These are phyloP conservation scores for Drosophila lacicola DNA, from an alignment of 2,888 invertebrate species.

Conservation along the genomic window DNA sequence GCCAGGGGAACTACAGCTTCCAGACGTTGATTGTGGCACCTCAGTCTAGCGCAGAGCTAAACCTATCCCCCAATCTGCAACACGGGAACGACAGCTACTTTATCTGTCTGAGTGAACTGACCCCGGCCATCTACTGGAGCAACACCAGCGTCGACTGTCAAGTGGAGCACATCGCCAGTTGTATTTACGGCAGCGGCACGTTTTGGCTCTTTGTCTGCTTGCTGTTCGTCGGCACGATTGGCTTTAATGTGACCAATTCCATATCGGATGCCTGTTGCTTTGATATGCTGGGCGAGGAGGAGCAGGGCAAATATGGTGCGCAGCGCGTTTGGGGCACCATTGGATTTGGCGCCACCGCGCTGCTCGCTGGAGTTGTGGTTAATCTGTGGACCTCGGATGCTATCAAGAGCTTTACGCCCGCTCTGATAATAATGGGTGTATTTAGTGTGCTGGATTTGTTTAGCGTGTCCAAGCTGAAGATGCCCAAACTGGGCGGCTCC, in stretches of 20 bases:
- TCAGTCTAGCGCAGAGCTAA: constrained; percentile 16
- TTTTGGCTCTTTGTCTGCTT: constrained; percentile 92
- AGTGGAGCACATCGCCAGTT: constrained; percentile 54
- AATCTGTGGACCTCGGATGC: constrained; percentile 88
- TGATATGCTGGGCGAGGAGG: constrained; percentile 91
- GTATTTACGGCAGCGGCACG: constrained; percentile 87
- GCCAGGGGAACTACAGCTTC: constrained; percentile 31
- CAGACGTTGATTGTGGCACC: constrained; percentile 54
- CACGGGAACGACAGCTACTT: constrained; percentile 51
- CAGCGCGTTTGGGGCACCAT: constrained; percentile 94
- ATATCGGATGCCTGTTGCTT: constrained; percentile 96
- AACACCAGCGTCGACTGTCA: constrained; percentile 48
- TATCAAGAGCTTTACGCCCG: constrained; percentile 89
- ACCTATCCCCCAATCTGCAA: constrained; percentile 37
- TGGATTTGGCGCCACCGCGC: constrained; percentile 91
- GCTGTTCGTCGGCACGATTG: constrained; percentile 91
- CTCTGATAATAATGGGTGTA: constrained; percentile 88
- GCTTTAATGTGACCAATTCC: constrained; percentile 93
- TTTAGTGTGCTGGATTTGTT: constrained; percentile 89
- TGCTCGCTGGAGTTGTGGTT: constrained; percentile 89
- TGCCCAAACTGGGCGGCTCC: constrained; percentile 89
- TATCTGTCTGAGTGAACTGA: constrained; percentile 37
- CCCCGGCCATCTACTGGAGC: constrained; percentile 11
- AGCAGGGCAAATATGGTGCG: constrained; percentile 90
- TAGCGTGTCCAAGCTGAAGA: constrained; percentile 87